Percentiles rank a stretch among this genome's conserved stretches.
These are phyloP conservation scores for Lophotriccus pileatus DNA, from an alignment of 2,797 vertebrate species.

Conservation along the genomic window DNA sequence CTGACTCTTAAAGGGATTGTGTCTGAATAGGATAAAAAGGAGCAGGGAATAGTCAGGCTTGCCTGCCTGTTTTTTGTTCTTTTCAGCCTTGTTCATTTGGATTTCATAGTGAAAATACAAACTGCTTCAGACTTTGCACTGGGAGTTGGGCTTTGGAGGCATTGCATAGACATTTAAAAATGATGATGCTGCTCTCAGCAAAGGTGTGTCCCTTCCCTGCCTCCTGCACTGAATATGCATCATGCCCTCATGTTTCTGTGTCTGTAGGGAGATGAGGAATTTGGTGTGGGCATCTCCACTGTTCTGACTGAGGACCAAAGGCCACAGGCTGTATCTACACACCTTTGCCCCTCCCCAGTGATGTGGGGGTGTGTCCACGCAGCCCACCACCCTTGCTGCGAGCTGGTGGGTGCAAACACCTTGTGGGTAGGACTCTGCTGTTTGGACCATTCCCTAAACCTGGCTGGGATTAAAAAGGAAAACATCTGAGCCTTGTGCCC, in stretches of 20 bases:
- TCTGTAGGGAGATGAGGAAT: background rate
- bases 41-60: background rate
- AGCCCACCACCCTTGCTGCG: background rate
- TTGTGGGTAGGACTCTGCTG: background rate
- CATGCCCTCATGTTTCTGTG: background rate
- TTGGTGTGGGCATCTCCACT: background rate
- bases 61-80: background rate
- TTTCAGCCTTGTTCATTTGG: conserved; percentile 1
- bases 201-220: background rate
- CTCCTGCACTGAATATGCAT: background rate
- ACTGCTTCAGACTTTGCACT: background rate
- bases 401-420: background rate
- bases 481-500: background rate
- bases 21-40: background rate
- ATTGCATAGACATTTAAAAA: background rate
- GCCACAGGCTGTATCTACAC: background rate
- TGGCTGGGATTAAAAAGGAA: background rate
- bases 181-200: background rate
- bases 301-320: background rate
- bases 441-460: background rate
- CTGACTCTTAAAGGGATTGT: background rate
- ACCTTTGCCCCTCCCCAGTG: background rate
- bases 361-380: fast-evolving
- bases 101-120: background rate
- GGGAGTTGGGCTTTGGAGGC: background rate